These are phyloP conservation scores for Crotalus horridus DNA, from an alignment of 2,113 vertebrate species.

Conservation along the genomic window DNA sequence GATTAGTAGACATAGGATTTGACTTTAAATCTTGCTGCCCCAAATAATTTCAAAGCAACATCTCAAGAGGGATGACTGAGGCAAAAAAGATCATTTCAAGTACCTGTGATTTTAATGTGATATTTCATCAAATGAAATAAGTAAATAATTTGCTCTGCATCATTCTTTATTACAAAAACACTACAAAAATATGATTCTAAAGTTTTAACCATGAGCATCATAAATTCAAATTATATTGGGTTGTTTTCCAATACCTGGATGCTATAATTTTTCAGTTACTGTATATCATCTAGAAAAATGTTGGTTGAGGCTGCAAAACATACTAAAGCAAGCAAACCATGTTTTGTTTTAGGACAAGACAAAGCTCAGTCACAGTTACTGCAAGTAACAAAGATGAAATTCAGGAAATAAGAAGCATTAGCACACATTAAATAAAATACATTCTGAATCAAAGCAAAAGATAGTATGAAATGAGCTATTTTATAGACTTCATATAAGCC, in stretches of 20 bases:
- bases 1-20: neutral
- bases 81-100: neutral
- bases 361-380: neutral
- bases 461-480: neutral
- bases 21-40: neutral
- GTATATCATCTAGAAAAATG: neutral
- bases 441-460: neutral
- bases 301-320: neutral
- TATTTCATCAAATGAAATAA: neutral
- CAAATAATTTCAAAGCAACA: neutral
- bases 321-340: neutral
- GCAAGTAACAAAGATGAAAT: neutral
- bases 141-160: neutral
- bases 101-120: neutral
- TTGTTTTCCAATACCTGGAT: neutral
- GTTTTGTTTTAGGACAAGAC: neutral
- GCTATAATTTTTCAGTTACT: neutral
- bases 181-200: neutral
- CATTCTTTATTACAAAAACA: neutral
- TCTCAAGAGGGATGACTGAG: neutral
- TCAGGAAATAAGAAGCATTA: neutral
- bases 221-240: neutral
- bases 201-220: neutral
- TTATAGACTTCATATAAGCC: neutral
- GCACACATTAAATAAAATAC: neutral